phyloP scores from a whole-genome alignment of 2,888 invertebrate species.

The Drosophila merina region DNA sequence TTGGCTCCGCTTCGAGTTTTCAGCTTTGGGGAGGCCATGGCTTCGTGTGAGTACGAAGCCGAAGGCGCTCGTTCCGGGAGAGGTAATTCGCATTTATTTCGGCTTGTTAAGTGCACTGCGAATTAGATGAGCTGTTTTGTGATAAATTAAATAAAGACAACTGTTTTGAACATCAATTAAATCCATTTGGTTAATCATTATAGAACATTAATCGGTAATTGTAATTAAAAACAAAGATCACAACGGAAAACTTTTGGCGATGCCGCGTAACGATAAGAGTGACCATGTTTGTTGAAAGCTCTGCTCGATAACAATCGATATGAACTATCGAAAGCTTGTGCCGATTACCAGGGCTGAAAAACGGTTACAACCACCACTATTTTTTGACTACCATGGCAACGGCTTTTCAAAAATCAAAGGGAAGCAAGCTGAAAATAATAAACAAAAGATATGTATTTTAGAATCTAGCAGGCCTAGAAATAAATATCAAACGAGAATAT shows the following conservation, averaged over 20 bases:
- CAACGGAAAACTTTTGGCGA: not conserved
- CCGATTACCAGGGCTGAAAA: not conserved
- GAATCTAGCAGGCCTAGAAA: not conserved
- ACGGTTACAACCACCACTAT: not conserved
- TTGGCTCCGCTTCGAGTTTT: slow-evolving; percentile 41
- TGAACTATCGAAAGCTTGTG: not conserved
- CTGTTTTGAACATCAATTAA: not conserved
- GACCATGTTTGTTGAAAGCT: not conserved
- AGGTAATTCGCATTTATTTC: too few relatives aligned
- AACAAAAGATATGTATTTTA: not conserved
- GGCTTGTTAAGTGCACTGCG: too few relatives aligned
- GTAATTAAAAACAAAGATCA: not conserved
- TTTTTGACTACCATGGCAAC: slow-evolving; percentile 13
- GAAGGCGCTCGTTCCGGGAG: too few relatives aligned
- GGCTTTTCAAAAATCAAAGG: slow-evolving; percentile 13
- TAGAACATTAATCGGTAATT: not conserved
- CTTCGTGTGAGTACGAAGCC: not conserved
- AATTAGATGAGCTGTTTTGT: too few relatives aligned
- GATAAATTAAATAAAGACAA: not conserved
- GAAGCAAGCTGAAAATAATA: not conserved
- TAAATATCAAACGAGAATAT: not conserved
- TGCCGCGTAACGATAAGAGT: not conserved
- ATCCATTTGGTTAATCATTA: not conserved
- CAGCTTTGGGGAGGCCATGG: not conserved
- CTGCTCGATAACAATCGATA: not conserved